Evolutionary conservation across 2,797 vertebrate genomes (phyloP), one percentile per base, ranked within the genome.

Genomic region (Ispidina lecontei): DNA sequence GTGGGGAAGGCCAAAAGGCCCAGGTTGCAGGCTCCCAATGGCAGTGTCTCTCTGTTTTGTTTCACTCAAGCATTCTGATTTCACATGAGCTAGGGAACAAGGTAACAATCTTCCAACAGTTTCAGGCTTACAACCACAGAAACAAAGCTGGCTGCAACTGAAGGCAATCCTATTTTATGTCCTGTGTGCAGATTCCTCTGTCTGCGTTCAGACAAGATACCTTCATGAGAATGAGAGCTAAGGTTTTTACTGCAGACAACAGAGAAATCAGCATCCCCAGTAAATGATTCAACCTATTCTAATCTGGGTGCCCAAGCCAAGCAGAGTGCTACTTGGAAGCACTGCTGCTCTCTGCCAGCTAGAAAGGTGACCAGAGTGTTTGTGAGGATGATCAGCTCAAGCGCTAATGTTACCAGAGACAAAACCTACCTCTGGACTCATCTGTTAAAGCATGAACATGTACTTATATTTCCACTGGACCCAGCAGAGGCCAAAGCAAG

Each of bases 91-190:
- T 44, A 22, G 12, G 16, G 43, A 59, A 79, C 81, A 81, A 79
- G 59, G 23, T 18, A 75, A 69, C 28, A 73, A 82, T 15, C 28
- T 87, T 69, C 41, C 43, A 74, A 9, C 14, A 39, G 26, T 31
- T 77, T 83, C 13, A 28, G 41, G 59, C 47, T 46, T n/a, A 60
- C 20, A 31, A 7, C 37, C 16, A 77, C 10, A 41, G 49, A 58
- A 43, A 26, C 67, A 22, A 86, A 63, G 35, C 4, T 72, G 28
- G 12, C 35, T 78, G 56, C 49, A 81, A 41, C 11, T 14, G 7
- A n/a, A 65, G 58, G 26, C 47, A 41, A 43, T 28, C 9, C 20
- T 28, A 44, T 26, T 5, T 35, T 69, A 35, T 0, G 0, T 35
- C 37, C 29, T 56, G 9, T 7, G 7, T 10, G 11, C 1, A 1